A percentile compares a stretch with the other conserved stretches of the same genome.
phyloP scores from a whole-genome alignment of 1,140 invertebrate species.

The Oryctes rhinoceros region DNA sequence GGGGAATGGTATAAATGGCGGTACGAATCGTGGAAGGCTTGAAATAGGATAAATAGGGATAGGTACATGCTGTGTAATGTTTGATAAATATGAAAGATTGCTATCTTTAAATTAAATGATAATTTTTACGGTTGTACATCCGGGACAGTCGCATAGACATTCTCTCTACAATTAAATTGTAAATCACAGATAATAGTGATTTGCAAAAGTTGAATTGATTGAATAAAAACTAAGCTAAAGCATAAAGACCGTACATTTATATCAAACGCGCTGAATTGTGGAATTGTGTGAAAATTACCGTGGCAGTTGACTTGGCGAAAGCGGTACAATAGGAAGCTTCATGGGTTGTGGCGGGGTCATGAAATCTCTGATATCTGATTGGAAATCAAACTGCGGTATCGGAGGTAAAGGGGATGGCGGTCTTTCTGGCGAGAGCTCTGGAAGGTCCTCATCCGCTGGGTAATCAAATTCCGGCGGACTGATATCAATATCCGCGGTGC shows the following conservation, averaged over 20 bases:
- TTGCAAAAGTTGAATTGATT: no score
- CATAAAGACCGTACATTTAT: no score
- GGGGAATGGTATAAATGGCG: not conserved
- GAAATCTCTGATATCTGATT: constrained; percentile 7
- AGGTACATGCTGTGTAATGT: not conserved
- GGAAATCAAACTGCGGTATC: not conserved
- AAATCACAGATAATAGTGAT: no score
- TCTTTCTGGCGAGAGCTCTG: not conserved
- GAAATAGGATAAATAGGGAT: not conserved
- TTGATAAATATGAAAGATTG: no score
- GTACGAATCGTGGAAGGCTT: not conserved
- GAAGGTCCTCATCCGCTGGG: constrained; percentile 3
- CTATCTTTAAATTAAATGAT: no score
- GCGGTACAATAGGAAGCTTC: not conserved
- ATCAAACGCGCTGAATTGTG: no score
- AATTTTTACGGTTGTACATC: no score
- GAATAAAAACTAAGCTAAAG: no score
- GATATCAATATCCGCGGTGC: not conserved
- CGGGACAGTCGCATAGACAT: no score
- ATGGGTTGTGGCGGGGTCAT: not conserved
- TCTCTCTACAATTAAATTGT: no score
- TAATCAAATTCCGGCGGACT: not conserved
- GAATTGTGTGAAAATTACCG: not conserved
- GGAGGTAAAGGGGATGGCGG: not conserved
- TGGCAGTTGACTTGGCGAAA: not conserved